Evolutionary conservation across 2,888 invertebrate species (phyloP).

Genomic region (Orthosia gracilis): DNA sequence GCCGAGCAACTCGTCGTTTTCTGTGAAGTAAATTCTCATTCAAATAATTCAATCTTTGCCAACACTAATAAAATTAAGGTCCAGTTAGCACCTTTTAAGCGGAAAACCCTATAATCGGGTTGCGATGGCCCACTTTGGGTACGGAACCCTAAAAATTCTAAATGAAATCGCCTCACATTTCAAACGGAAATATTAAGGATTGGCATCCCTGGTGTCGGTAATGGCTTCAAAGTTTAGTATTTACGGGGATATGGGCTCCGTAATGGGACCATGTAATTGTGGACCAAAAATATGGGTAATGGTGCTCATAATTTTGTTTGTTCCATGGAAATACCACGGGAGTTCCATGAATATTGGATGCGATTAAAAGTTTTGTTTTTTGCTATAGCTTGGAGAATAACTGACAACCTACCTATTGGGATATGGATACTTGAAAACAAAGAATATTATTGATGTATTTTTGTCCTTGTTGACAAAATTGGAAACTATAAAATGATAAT

Average conservation of each 20-base stretch:
- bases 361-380: background rate
- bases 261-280: constrained; percentile 46
- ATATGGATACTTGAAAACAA: background rate
- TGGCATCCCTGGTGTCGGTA: constrained; percentile 62
- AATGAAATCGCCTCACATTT: constrained; percentile 73
- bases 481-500: background rate
- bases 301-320: constrained; percentile 31
- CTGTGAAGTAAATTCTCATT: too few relatives aligned
- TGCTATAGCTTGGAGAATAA: background rate
- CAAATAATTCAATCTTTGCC: background rate
- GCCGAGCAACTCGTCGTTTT: too few relatives aligned
- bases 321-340: constrained; percentile 19
- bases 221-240: constrained; percentile 57
- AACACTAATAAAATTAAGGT: background rate
- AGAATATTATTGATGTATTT: background rate
- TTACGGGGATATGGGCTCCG: constrained; percentile 60
- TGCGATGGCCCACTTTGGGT: background rate
- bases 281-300: constrained; percentile 37
- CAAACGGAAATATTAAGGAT: constrained; percentile 72
- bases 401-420: background rate
- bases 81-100: too few relatives aligned
- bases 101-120: background rate
- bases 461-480: background rate
- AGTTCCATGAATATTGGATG: constrained; percentile 13
- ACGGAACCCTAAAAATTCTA: constrained; percentile 58